Conservation (phyloP, 2,113 vertebrate genomes). For the Fulmarus glacialis region DNA sequence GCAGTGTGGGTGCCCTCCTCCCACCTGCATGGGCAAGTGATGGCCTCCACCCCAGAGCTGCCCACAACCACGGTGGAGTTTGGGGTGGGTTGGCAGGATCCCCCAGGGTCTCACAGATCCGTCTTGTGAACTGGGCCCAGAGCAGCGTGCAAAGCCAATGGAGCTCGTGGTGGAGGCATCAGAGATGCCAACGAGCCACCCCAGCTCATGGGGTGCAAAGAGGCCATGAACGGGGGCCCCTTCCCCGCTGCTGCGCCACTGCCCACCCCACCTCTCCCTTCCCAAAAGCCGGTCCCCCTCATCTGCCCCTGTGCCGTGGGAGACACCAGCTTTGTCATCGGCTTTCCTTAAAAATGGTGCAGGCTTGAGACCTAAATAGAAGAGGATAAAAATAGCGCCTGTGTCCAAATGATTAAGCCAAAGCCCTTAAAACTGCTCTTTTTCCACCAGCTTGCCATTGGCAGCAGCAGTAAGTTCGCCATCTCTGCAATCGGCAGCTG, state of each 20-base stretch:
- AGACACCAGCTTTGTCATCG: not conserved
- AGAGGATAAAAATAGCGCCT: not conserved
- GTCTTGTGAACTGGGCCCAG: too few relatives aligned
- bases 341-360: too few relatives aligned
- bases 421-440: not conserved
- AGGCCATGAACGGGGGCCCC: not conserved
- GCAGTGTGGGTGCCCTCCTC: rapidly evolving
- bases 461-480: not conserved
- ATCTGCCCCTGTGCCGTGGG: not conserved
- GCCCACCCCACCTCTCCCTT: not conserved
- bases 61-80: rapidly evolving
- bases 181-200: rapidly evolving
- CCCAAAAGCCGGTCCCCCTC: not conserved
- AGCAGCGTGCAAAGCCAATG: rapidly evolving
- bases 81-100: not conserved
- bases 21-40: rapidly evolving
- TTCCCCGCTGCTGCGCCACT: rapidly evolving
- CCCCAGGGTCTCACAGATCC: too few relatives aligned
- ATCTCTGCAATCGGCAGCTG: not conserved
- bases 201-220: not conserved
- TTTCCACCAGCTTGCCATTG: not conserved
- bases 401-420: not conserved
- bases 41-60: not conserved
- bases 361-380: not conserved
- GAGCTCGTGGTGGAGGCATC: rapidly evolving